Evolutionary conservation across 2,113 vertebrate species (phyloP), one percentile per base, ranked within the genome.

Genomic region (Sylvia atricapilla): DNA sequence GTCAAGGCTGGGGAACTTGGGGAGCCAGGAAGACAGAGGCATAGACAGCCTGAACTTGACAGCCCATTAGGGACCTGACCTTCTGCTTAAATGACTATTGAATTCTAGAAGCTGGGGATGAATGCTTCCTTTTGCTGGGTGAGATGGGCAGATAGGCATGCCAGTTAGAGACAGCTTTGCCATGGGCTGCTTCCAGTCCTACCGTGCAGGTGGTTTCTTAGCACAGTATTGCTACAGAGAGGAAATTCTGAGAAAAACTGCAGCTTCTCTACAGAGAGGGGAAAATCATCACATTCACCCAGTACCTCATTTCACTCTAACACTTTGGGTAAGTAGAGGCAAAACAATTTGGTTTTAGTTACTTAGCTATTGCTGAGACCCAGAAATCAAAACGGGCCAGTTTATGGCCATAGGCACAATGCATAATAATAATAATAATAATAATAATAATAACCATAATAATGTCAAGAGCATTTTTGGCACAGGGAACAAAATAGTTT

Each of bases 11-110:
- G 75, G 74, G 80, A 92, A 86, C 76, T 62, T 33, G 41, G 27
- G 59, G 19, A 95, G 21, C 21, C 0, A 1, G 55, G 69, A 93
- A 96, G 85, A 92, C 4, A 1, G 58, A 85, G 13, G 2, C 49
- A 80, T 63, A 90, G 92, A 73, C 88, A 88, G 80, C 64, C 84
- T 70, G 72, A 95, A 86, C 78, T 81, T 90, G 96, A 93, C 89
- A 96, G 87, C 78, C 90, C 94, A 84, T 96, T 97, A 93, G 75
- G 73, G 84, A 87, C 68, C 92, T 90, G 94, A 96, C 94, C 93
- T 96, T 95, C 79, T 90, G 90, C 75, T 81, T 87, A 91, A 97
- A 94, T 30, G 69, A 47, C 85, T 94, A 44, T 84, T 92, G 95
- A 86, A 79, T 86, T 90, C 84, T 88, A 56, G 27, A 58, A 90